phyloP scores from a whole-genome alignment of 2,888 invertebrate species.

The Protophormia terraenovae region DNA sequence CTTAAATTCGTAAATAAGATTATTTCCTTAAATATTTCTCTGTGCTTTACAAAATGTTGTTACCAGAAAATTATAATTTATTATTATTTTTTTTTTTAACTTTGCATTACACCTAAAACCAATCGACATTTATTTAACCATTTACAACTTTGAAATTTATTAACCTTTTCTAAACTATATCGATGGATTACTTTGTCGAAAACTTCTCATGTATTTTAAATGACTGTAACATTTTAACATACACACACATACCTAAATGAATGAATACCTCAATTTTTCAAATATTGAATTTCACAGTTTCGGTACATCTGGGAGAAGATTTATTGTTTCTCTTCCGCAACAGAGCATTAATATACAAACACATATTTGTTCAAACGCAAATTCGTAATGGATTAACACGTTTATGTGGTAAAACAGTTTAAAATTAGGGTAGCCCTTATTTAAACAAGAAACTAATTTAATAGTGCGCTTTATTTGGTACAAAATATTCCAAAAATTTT shows the following conservation, averaged over 20 bases:
- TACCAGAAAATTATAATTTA: no score
- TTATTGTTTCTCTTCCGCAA: neutral
- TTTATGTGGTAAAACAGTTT: neutral
- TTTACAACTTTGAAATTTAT: neutral
- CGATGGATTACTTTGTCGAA: neutral
- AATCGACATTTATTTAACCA: no score
- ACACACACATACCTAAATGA: neutral
- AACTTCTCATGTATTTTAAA: neutral
- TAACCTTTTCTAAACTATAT: no score
- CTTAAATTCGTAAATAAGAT: no score
- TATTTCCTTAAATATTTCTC: no score
- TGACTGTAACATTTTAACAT: neutral
- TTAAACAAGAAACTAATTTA: no score
- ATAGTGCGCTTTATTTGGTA: neutral
- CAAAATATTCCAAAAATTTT: neutral
- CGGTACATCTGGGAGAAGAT: neutral
- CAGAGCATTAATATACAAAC: neutral
- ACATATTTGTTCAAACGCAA: neutral
- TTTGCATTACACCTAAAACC: no score
- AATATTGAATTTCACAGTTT: neutral
- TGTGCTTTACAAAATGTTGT: no score
- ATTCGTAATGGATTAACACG: neutral
- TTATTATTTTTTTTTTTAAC: no score
- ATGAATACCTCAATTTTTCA: neutral
- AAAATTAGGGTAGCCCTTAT: neutral